These are phyloP conservation scores for Caenorhabditis macrosperma DNA, from an alignment of 2,888 invertebrate species.

Conservation along the genomic window DNA sequence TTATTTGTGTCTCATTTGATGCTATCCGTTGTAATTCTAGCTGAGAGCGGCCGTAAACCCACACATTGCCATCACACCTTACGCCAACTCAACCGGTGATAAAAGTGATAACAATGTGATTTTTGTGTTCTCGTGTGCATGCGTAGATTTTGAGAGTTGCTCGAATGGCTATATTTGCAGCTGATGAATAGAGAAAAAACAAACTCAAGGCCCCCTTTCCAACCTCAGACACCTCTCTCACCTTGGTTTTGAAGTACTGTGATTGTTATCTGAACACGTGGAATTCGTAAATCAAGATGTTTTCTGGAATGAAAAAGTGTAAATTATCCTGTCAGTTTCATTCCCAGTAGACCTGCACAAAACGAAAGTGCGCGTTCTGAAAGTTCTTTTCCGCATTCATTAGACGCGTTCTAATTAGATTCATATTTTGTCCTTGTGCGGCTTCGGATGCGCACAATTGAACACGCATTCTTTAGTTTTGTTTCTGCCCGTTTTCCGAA, in stretches of 20 bases:
- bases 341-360: too few relatives aligned
- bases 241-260: too few relatives aligned
- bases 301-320: too few relatives aligned
- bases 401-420: slow-evolving; percentile 7
- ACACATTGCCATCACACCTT: slow-evolving; percentile 24
- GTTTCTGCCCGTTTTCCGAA: not conserved
- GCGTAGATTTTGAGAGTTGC: too few relatives aligned
- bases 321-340: too few relatives aligned
- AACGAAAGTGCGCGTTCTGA: not conserved
- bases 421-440: slow-evolving; percentile 5
- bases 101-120: not conserved
- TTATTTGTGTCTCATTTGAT: slow-evolving; percentile 58
- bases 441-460: slow-evolving; percentile 7
- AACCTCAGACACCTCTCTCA: too few relatives aligned
- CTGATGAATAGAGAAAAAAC: too few relatives aligned
- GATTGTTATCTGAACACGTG: too few relatives aligned
- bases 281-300: too few relatives aligned
- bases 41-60: slow-evolving; percentile 12
- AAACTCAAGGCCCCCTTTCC: too few relatives aligned
- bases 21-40: slow-evolving; percentile 60
- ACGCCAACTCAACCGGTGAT: too few relatives aligned
- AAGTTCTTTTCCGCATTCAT: not conserved
- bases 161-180: too few relatives aligned
- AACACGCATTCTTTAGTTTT: not conserved
- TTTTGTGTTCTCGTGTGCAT: slow-evolving; percentile 6